Conservation (phyloP, 2,888 invertebrate genomes). For the Cybosia mesomella region DNA sequence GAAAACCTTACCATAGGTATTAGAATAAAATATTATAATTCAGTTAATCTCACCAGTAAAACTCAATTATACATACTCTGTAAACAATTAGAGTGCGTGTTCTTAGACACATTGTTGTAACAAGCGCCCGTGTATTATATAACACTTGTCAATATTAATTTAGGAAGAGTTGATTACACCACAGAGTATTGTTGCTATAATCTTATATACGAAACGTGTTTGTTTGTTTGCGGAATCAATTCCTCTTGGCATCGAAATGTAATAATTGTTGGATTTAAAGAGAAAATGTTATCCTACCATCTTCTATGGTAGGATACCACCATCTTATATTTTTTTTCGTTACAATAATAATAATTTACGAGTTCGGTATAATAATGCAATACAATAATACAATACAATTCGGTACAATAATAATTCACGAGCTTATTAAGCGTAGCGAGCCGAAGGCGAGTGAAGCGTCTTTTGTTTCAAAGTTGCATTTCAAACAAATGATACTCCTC, state of each 20-base stretch:
- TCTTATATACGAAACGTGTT: slow-evolving; percentile 15
- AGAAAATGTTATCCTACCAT: too few relatives aligned
- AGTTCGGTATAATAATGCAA: too few relatives aligned
- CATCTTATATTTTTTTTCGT: too few relatives aligned
- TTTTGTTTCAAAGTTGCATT: too few relatives aligned
- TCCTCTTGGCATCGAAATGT: slow-evolving; percentile 21
- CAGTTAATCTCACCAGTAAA: slow-evolving; percentile 1
- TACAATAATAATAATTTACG: too few relatives aligned
- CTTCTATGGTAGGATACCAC: too few relatives aligned
- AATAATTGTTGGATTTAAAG: slow-evolving; percentile 22
- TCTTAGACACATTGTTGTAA: slow-evolving; percentile 31
- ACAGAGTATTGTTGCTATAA: slow-evolving; percentile 33
- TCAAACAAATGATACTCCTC: too few relatives aligned
- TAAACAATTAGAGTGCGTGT: slow-evolving; percentile 22
- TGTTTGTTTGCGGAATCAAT: slow-evolving; percentile 25
- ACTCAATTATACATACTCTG: background rate
- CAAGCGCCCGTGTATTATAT: slow-evolving; percentile 45
- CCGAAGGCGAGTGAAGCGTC: too few relatives aligned
- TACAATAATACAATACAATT: too few relatives aligned
- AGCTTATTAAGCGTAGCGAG: too few relatives aligned
- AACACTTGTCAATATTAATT: slow-evolving; percentile 61
- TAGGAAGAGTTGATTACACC: slow-evolving; percentile 57
- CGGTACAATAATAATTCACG: too few relatives aligned
- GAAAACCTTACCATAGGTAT: background rate
- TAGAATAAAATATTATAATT: background rate